Conservation (phyloP, 2,888 invertebrate genomes). For the Cryptus viduatorius region DNA sequence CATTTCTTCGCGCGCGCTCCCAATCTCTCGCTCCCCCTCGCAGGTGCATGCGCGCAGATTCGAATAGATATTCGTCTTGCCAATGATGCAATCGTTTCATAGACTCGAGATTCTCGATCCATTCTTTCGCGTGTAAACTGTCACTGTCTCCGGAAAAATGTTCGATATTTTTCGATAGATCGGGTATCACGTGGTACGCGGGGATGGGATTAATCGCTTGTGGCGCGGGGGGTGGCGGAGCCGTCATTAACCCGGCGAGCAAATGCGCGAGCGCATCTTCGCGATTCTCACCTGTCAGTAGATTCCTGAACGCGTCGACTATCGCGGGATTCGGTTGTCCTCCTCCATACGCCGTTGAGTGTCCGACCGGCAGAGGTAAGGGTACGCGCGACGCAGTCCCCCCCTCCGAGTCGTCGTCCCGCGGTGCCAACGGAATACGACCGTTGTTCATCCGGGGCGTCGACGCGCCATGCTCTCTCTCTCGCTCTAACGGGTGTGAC, state of each 20-base stretch:
- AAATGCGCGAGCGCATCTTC: background rate
- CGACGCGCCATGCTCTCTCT: background rate
- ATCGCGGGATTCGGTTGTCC: background rate
- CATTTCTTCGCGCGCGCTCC: background rate
- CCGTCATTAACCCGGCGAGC: background rate
- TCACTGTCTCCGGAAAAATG: constrained; percentile 28
- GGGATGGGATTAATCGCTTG: background rate
- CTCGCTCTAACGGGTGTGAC: background rate
- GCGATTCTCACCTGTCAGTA: background rate
- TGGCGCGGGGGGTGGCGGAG: background rate
- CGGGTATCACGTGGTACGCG: background rate
- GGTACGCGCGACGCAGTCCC: background rate
- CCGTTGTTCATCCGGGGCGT: background rate
- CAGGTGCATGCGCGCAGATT: constrained; percentile 33
- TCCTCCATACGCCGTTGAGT: background rate
- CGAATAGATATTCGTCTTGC: constrained; percentile 12
- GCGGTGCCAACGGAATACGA: background rate
- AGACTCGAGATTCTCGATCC: constrained; percentile 31
- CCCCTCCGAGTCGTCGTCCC: background rate
- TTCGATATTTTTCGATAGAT: background rate
- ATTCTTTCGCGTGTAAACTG: constrained; percentile 27
- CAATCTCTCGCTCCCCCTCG: constrained; percentile 28
- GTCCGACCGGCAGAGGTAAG: background rate
- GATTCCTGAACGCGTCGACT: background rate
- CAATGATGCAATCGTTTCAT: constrained; percentile 29